Evolutionary conservation across 2,113 vertebrate genomes (phyloP).

Genomic region (Mus pahari): DNA sequence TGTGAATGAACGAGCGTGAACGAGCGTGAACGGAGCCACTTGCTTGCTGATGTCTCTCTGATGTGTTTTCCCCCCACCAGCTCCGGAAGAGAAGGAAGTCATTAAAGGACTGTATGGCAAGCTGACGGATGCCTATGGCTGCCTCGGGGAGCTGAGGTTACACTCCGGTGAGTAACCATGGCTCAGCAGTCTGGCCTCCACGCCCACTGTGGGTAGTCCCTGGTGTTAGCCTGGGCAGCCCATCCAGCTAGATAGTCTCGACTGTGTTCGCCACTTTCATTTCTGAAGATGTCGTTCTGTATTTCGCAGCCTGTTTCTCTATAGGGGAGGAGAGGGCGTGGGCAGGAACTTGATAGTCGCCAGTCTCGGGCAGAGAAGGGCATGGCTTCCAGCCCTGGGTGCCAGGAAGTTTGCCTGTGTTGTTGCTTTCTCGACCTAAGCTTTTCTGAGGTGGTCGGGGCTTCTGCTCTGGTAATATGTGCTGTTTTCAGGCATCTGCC

Average conservation of each 20-base stretch:
- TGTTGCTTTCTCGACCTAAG: not conserved
- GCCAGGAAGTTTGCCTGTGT: not conserved
- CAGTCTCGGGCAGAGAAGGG: not conserved
- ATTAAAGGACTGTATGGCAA: conserved; percentile 89
- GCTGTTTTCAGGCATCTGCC: not conserved
- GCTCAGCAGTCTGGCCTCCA: not conserved
- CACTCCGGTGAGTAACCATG: conserved; percentile 85
- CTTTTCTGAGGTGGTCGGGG: not conserved
- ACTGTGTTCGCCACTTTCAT: not conserved
- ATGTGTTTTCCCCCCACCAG: conserved; percentile 79
- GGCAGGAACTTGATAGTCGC: not conserved
- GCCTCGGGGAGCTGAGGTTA: conserved; percentile 88
- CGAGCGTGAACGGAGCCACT: conserved; percentile 7
- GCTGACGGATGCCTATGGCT: conserved; percentile 88
- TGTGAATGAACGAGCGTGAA: conserved; percentile 53
- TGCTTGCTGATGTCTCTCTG: conserved; percentile 45
- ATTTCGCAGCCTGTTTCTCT: not conserved
- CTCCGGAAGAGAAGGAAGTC: conserved; percentile 89
- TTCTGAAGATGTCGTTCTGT: not conserved
- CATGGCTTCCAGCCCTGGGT: not conserved
- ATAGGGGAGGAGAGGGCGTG: not conserved
- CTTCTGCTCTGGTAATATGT: not conserved
- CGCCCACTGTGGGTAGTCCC: not conserved
- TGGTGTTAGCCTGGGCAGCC: not conserved
- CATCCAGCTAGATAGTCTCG: not conserved